Evolutionary conservation across 2,797 vertebrate species (phyloP).

Genomic region (Yasuhikotakia modesta): DNA sequence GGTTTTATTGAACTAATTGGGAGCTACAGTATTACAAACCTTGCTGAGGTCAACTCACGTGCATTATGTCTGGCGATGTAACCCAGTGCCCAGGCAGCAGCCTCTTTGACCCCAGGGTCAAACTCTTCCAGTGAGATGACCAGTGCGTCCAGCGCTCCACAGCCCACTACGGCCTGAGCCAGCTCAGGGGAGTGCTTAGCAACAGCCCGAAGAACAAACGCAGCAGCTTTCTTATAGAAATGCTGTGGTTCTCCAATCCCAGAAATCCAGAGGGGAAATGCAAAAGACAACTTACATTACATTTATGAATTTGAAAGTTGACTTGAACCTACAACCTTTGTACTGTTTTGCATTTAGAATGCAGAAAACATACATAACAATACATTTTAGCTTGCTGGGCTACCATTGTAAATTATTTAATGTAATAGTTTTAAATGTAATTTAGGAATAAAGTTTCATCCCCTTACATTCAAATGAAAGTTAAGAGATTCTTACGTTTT

Average conservation of each 20-base stretch:
- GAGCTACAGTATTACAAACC: neutral
- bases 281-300: conserved; percentile 20
- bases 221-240: conserved; percentile 92
- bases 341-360: too few species aligned
- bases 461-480: conserved; percentile 3
- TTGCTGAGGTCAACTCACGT: conserved; percentile 72
- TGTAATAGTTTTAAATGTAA: neutral
- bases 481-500: conserved; percentile 81
- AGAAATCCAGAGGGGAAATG: conserved; percentile 7
- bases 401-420: too few species aligned
- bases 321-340: too few species aligned
- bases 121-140: conserved; percentile 92
- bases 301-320: too few species aligned
- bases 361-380: too few species aligned
- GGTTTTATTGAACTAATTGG: neutral
- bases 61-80: conserved; percentile 86
- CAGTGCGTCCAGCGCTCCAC: conserved; percentile 85
- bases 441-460: neutral
- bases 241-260: conserved; percentile 71
- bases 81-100: conserved; percentile 87
- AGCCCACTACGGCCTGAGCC: conserved; percentile 85
- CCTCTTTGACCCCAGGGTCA: conserved; percentile 93
- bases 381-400: too few species aligned
- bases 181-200: conserved; percentile 91
- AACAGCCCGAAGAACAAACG: conserved; percentile 88